Conservation (phyloP, 2,888 invertebrate species). For the Aleiodes testaceus region DNA sequence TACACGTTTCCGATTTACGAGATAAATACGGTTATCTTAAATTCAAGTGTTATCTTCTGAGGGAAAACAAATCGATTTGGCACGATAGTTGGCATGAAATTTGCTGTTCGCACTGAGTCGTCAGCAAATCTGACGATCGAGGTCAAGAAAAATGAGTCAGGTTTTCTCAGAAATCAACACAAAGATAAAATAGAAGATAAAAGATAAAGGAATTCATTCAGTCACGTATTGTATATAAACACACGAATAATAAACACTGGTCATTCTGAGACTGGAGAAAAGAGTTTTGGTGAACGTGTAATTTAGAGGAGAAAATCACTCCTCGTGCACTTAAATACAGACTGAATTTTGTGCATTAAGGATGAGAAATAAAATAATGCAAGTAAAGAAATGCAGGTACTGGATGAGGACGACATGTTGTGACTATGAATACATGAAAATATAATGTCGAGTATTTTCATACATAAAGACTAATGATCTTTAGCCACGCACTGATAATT, state of each 20-base stretch:
- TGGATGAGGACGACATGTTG: slow-evolving; percentile 13
- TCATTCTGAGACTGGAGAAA: not conserved
- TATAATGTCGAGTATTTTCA: slow-evolving; percentile 22
- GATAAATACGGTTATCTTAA: not conserved
- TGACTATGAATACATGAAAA: slow-evolving; percentile 28
- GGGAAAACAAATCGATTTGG: slow-evolving; percentile 18
- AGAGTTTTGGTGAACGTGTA: slow-evolving; percentile 1
- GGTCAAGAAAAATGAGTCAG: not conserved
- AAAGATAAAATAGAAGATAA: not conserved
- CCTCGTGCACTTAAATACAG: slow-evolving; percentile 40
- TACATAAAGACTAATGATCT: not conserved
- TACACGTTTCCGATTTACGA: slow-evolving; percentile 2
- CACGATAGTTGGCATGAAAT: slow-evolving; percentile 24
- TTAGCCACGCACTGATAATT: not conserved
- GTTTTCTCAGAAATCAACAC: not conserved
- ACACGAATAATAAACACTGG: slow-evolving; percentile 14
- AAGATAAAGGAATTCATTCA: not conserved
- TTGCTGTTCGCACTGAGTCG: slow-evolving; percentile 8
- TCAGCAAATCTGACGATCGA: slow-evolving; percentile 9
- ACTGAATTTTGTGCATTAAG: slow-evolving; percentile 19
- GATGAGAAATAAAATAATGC: slow-evolving; percentile 6
- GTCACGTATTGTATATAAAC: not conserved
- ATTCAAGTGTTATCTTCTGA: not conserved
- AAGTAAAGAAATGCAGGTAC: slow-evolving; percentile 2
- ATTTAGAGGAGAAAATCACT: slow-evolving; percentile 12